These are phyloP conservation scores for Apocrypta bakeri DNA, from an alignment of 1,140 invertebrate species.

Conservation along the genomic window DNA sequence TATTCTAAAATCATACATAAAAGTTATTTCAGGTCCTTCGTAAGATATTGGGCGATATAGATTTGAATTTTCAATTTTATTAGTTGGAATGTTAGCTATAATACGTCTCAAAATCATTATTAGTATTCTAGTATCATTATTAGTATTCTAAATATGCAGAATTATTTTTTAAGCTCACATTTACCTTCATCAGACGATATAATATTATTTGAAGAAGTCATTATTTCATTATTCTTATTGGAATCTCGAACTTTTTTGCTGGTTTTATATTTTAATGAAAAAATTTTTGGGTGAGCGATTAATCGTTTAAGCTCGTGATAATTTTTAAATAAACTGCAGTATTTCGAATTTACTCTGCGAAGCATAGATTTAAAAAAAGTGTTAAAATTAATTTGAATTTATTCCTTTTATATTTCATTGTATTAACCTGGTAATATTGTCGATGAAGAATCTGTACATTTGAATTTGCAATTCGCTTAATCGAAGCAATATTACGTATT, in stretches of 20 bases:
- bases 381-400: not conserved
- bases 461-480: constrained; percentile 87
- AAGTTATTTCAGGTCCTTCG: too few species aligned
- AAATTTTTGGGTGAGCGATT: constrained; percentile 27
- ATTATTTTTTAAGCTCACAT: not conserved
- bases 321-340: constrained; percentile 22
- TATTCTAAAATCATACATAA: constrained; percentile 42
- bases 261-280: not conserved
- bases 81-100: too few species aligned
- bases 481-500: constrained; percentile 92
- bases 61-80: too few species aligned
- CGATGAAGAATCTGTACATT: constrained; percentile 84
- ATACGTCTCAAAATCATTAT: too few species aligned
- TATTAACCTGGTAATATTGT: constrained; percentile 72
- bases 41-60: too few species aligned
- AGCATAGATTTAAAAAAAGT: not conserved
- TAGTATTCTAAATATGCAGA: too few species aligned
- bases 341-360: not conserved
- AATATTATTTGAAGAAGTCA: not conserved
- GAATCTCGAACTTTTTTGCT: constrained; percentile 12
- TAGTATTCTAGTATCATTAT: too few species aligned
- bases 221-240: not conserved
- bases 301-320: constrained; percentile 39
- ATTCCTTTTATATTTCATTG: not conserved
- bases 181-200: not conserved